Evolutionary conservation across 2,888 invertebrate species (phyloP), one percentile per base, ranked within the genome.

Genomic region (Holacanthella duospinosa): DNA sequence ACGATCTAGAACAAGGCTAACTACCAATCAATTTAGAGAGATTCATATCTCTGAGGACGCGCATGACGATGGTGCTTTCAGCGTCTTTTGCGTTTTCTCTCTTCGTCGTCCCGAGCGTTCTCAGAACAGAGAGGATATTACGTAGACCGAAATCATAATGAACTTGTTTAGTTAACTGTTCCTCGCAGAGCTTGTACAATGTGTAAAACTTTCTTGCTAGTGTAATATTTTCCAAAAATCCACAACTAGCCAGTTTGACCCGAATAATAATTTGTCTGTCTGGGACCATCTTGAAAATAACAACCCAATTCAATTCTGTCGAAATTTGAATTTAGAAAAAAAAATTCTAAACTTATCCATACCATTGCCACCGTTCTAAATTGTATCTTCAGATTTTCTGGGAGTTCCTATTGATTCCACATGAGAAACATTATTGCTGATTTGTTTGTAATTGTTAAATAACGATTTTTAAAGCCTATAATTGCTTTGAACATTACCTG

Each of bases 351-450:
- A 57, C 48, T 9, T 55, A 16, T 57, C 9, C 24, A 68, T 80
- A 96, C 95, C 96, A 96, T 96, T 53, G 96, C 93, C 0, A 96
- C 95, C 0, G 94, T 94, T 61, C 96, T 85, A 78, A 96, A 96
- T 78, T 96, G 95, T 74, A 96, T 93, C 81, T 96, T 96, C 71
- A 96, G 81, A 79, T 96, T 96, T 79, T 96, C 96, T 0, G 96
- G 96, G 57, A 96, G 78, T 77, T 95, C 95, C 48, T 48, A 48
- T 16, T n/a, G n/a, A n/a, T n/a, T n/a, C n/a, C n/a, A n/a, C n/a
- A n/a, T n/a, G n/a, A n/a, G n/a, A n/a, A n/a, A n/a, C n/a, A n/a
- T n/a, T n/a, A n/a, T n/a, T n/a, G n/a, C n/a, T n/a, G n/a, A n/a
- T n/a, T n/a, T n/a, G n/a, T n/a, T n/a, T n/a, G n/a, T n/a, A n/a